Conservation (phyloP, 2,113 vertebrate genomes). For the Charadrius vociferus region DNA sequence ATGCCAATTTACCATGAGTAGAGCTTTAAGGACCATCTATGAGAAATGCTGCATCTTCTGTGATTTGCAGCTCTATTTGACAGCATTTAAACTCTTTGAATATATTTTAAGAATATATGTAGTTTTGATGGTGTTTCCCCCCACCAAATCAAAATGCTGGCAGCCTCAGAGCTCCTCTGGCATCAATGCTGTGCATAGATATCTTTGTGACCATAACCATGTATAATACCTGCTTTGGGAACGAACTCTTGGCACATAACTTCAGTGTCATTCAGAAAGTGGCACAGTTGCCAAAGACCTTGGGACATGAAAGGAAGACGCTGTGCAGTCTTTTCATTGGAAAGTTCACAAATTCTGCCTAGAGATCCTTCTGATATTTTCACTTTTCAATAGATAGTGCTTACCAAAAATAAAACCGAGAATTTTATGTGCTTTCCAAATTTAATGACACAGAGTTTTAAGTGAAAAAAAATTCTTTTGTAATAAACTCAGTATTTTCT, state of each 20-base stretch:
- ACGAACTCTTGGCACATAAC: neutral
- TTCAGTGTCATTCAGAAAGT: neutral
- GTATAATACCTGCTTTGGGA: constrained; percentile 6
- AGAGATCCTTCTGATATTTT: constrained; percentile 20
- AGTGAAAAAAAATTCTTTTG: neutral
- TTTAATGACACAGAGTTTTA: neutral
- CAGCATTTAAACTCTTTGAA: neutral
- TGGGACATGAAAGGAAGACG: neutral
- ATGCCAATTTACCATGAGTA: neutral
- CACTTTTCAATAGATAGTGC: constrained; percentile 8
- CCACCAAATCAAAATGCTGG: neutral
- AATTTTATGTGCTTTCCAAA: neutral
- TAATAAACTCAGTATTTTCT: neutral
- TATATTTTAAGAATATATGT: neutral
- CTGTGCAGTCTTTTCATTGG: neutral
- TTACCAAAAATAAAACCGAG: constrained; percentile 5
- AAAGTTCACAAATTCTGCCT: constrained; percentile 44
- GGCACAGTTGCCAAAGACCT: neutral
- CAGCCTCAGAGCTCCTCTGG: neutral
- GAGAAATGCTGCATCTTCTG: neutral
- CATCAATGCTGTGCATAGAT: neutral
- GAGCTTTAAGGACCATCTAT: neutral
- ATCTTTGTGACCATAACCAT: neutral
- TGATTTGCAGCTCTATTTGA: neutral
- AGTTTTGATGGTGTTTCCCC: neutral